phyloP scores from a whole-genome alignment of 2,113 vertebrate genomes.

The Porphyrio hochstetteri region DNA sequence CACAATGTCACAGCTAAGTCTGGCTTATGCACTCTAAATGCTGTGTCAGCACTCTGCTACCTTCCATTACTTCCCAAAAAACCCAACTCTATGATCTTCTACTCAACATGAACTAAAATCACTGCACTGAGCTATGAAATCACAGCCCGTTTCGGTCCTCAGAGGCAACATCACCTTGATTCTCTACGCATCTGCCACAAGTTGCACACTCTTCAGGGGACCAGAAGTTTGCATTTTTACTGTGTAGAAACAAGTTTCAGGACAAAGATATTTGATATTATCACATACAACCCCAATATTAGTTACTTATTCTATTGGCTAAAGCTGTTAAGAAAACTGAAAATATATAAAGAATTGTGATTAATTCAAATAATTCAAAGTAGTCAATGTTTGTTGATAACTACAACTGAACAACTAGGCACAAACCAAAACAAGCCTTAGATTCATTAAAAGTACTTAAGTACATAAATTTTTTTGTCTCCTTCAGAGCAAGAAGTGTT shows the following conservation, averaged over 20 bases:
- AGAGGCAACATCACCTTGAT: neutral
- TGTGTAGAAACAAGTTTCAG: neutral
- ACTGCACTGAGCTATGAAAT: accelerated
- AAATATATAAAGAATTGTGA: neutral
- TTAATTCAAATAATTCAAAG: neutral
- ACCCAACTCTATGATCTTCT: neutral
- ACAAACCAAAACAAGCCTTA: neutral
- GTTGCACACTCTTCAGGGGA: neutral
- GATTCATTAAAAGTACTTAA: neutral
- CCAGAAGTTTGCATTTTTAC: neutral
- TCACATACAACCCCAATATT: neutral
- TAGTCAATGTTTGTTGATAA: neutral
- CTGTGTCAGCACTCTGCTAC: neutral
- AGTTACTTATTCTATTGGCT: neutral
- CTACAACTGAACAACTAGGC: neutral
- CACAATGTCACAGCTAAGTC: accelerated
- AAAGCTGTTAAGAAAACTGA: neutral
- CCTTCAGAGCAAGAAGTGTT: neutral
- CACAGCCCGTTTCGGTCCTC: neutral
- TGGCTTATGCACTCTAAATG: neutral
- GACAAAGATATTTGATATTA: neutral
- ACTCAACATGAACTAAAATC: neutral
- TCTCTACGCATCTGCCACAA: neutral
- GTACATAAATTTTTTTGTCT: neutral
- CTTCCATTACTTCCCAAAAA: neutral